phyloP scores from a whole-genome alignment of 2,888 invertebrate genomes.

The Trachelus tabidus region DNA sequence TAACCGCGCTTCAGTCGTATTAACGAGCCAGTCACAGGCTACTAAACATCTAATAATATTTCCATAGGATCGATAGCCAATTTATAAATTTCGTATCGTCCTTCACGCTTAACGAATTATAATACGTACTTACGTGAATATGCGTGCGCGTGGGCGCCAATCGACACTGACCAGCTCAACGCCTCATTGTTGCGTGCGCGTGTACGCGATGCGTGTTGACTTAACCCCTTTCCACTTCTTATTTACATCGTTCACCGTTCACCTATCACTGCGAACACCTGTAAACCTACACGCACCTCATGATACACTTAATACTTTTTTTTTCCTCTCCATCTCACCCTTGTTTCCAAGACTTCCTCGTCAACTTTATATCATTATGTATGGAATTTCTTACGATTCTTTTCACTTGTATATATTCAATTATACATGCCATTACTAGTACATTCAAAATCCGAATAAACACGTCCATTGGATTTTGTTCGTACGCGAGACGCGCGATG shows the following conservation, averaged over 20 bases:
- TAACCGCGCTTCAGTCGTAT: neutral
- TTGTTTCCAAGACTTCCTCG: neutral
- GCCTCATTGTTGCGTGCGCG: constrained; percentile 27
- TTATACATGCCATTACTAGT: neutral
- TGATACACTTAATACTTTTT: neutral
- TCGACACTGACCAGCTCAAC: constrained; percentile 34
- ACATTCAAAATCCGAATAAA: neutral
- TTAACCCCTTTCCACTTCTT: constrained; percentile 16
- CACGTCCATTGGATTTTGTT: neutral
- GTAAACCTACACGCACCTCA: constrained; percentile 3
- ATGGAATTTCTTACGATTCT: neutral
- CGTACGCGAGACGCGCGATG: neutral
- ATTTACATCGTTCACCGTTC: constrained; percentile 16
- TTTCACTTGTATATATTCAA: neutral
- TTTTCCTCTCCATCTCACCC: neutral
- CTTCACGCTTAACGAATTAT: neutral
- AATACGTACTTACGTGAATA: neutral
- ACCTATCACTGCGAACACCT: constrained; percentile 13
- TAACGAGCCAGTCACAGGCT: neutral
- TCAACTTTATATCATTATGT: neutral
- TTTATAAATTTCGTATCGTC: neutral
- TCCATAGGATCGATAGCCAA: neutral
- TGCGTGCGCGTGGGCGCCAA: constrained; percentile 16
- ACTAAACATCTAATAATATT: neutral
- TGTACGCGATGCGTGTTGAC: constrained; percentile 27